Evolutionary conservation across 1,140 invertebrate species (phyloP).

Genomic region (Caerostris extrusa): DNA sequence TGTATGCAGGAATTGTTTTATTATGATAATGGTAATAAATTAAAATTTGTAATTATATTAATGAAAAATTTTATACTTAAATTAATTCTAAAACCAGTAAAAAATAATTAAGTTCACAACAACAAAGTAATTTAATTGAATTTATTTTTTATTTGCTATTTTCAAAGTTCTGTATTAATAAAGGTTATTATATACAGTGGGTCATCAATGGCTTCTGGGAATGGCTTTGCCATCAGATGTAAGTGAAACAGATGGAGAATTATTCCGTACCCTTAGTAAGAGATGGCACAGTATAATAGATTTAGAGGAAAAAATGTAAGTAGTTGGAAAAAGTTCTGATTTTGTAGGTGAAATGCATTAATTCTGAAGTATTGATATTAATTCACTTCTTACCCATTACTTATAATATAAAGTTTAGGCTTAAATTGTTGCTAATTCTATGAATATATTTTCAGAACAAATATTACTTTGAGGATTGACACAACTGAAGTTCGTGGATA

Average conservation of each 20-base stretch:
- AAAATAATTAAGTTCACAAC: too few relatives aligned
- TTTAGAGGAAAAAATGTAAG: constrained; percentile 74
- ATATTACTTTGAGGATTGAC: constrained; percentile 89
- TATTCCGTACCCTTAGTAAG: constrained; percentile 82
- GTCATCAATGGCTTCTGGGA: constrained; percentile 88
- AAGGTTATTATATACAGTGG: constrained; percentile 80
- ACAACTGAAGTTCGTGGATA: constrained; percentile 89
- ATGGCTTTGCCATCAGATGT: constrained; percentile 86
- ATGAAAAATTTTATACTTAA: too few relatives aligned
- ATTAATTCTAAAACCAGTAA: too few relatives aligned
- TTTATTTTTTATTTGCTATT: too few relatives aligned
- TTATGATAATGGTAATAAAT: too few relatives aligned
- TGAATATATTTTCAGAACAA: constrained; percentile 82
- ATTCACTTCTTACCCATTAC: not conserved
- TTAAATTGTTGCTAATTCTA: not conserved
- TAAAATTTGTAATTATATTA: too few relatives aligned
- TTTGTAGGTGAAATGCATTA: not conserved
- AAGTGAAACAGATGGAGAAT: constrained; percentile 85
- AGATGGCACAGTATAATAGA: constrained; percentile 78
- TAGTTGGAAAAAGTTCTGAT: not conserved
- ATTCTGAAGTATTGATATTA: not conserved
- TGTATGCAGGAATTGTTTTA: too few relatives aligned
- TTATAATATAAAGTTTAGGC: not conserved
- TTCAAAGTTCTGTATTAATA: too few relatives aligned
- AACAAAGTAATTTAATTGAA: too few relatives aligned